phyloP scores from a whole-genome alignment of 1,140 invertebrate species.

The Aricia agestis region DNA sequence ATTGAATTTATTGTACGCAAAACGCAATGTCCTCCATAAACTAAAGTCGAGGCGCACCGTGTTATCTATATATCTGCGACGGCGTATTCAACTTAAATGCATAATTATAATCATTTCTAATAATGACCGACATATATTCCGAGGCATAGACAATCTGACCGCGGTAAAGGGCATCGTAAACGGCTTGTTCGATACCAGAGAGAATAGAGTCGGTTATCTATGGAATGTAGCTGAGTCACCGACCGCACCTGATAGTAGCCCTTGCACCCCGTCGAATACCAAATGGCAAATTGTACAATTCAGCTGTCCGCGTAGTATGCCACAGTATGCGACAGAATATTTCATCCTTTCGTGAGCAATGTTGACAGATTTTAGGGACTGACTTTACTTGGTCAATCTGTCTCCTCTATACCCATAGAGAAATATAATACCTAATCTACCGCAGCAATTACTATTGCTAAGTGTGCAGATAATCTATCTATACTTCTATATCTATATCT shows the following conservation, averaged over 20 bases:
- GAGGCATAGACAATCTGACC: conserved; percentile 43
- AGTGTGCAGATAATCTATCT: no score
- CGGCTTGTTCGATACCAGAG: conserved; percentile 48
- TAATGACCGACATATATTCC: conserved; percentile 45
- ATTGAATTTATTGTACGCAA: neutral
- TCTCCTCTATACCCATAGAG: no score
- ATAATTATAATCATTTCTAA: conserved; percentile 42
- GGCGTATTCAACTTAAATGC: conserved; percentile 29
- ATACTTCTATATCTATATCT: no score
- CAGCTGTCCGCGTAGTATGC: neutral
- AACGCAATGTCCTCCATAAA: conserved; percentile 13
- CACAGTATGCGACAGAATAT: no score
- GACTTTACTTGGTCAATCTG: no score
- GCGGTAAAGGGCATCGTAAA: conserved; percentile 50
- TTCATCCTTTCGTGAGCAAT: no score
- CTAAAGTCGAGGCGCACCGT: conserved; percentile 18
- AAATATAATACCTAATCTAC: no score
- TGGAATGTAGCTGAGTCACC: conserved; percentile 65
- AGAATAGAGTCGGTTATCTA: conserved; percentile 70
- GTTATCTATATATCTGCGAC: conserved; percentile 26
- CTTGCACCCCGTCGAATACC: conserved; percentile 48
- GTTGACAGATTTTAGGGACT: no score
- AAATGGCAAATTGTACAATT: conserved; percentile 37
- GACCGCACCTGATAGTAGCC: conserved; percentile 65
- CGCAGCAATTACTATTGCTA: no score